A percentile compares a stretch with the other conserved stretches of the same genome.
phyloP scores from a whole-genome alignment of 1,140 invertebrate genomes.

The Nasonia longicornis region DNA sequence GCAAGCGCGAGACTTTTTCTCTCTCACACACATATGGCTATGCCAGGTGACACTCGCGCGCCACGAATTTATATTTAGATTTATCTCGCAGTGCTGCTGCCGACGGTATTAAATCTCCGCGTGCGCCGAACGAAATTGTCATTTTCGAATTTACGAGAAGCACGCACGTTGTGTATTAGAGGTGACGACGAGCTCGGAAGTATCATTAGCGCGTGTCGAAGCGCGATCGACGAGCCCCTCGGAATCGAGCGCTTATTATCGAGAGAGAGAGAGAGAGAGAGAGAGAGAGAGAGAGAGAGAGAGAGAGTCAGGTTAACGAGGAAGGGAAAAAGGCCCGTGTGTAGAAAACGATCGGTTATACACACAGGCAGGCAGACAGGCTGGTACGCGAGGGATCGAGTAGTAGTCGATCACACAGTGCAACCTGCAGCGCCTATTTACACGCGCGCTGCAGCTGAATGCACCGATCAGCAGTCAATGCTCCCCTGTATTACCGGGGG shows the following conservation, averaged over 20 bases:
- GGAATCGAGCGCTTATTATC: slow-evolving; percentile 20
- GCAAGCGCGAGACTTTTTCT: neutral
- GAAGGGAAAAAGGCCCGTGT: neutral
- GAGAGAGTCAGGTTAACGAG: slow-evolving; percentile 11
- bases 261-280: no score
- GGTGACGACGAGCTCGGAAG: slow-evolving; percentile 7
- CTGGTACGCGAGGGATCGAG: slow-evolving; percentile 46
- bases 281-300: no score
- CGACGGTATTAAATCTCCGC: no score
- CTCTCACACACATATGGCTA: neutral
- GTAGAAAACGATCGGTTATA: neutral
- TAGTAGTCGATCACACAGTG: slow-evolving; percentile 49
- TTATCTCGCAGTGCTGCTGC: neutral
- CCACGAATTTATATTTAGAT: slow-evolving; percentile 38
- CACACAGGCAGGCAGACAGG: neutral
- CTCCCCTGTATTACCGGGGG: slow-evolving; percentile 45
- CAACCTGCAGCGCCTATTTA: slow-evolving; percentile 57
- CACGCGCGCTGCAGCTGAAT: slow-evolving; percentile 58
- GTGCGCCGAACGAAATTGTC: no score
- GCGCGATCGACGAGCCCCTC: neutral
- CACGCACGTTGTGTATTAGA: neutral
- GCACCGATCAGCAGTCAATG: slow-evolving; percentile 54
- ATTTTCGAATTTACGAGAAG: neutral
- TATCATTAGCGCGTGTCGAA: neutral
- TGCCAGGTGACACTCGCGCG: slow-evolving; percentile 45